phyloP scores from a whole-genome alignment of 2,113 vertebrate species.

The Zosterops japonicus region DNA sequence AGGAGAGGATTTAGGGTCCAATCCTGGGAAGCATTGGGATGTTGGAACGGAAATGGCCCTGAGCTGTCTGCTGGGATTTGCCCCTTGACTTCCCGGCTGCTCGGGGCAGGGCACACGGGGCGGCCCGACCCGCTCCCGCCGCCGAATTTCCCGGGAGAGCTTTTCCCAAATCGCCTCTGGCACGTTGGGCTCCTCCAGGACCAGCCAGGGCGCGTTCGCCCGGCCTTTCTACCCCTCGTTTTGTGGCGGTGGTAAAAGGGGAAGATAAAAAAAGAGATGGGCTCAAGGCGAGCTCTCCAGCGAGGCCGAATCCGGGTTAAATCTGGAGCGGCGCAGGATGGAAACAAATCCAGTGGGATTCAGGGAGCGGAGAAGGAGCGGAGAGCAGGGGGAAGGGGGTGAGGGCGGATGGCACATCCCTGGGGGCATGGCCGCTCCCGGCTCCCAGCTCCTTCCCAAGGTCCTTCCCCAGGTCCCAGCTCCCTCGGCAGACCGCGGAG shows the following conservation, averaged over 20 bases:
- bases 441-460: neutral
- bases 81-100: neutral
- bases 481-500: neutral
- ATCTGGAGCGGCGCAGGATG: neutral
- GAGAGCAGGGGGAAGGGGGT: neutral
- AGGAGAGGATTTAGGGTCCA: neutral
- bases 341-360: neutral
- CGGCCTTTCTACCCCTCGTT: neutral
- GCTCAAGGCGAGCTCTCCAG: neutral
- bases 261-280: neutral
- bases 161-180: neutral
- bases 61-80: neutral
- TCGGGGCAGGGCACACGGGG: accelerated
- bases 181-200: accelerated
- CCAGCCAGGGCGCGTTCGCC: neutral
- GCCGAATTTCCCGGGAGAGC: accelerated
- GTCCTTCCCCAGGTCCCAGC: neutral
- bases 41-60: neutral
- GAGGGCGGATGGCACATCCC: neutral
- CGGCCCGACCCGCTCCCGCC: accelerated
- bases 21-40: neutral
- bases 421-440: accelerated
- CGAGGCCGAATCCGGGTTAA: neutral
- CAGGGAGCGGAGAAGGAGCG: neutral
- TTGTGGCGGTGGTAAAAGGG: neutral